Base-by-base conservation (phyloP, 2,888 invertebrate genomes). In the Macrophya alboannulata region DNA sequence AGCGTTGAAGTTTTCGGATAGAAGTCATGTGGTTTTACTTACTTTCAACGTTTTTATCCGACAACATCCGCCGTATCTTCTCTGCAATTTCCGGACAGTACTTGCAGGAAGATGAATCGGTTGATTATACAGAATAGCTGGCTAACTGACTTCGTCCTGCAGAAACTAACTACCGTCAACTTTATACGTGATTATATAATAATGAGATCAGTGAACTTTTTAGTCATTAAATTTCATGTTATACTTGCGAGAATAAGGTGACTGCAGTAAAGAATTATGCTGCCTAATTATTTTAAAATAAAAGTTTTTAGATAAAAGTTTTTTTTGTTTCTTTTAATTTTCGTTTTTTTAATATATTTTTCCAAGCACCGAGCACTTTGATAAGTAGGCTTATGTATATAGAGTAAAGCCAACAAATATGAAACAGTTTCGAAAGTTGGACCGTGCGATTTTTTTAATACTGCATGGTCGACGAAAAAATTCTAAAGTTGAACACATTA, bases 151-250 rank as follows among this genome's bases (percentile, higher is more conserved):
- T 77, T 9, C 9, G 48, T 55, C 17, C 77, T 31, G 17, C 8
- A 17, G 55, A 48, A 51, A 55, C 31, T 10, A 55, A 77, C 17
- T 55, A 51, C 17, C 77, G 55, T 31, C 55, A 77, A 77, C 15
- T 77, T 37, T 77, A 55, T 55, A 45, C 21, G 76, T 76, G 25
- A 48, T n/a, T 76, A 76, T 25, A n/a, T n/a, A 45, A 74, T 40
- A 71, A 76, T 25, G 55, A 31, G 21, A 15, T n/a, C 77, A 25
- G 55, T 31, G 31, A 77, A 55, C 37, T 51, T 45, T 17, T 4
- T n/a, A 0, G 31, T 77, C 45, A 51, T 15, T 51, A 77, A 51
- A 77, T 48, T n/a, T 43, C 31, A 77, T 4, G 51, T n/a, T 77
- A 31, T 25, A 76, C 51, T 21, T 45, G 45, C 68, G 59, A 21